phyloP scores from a whole-genome alignment of 2,113 vertebrate species.

The Labeo catla region DNA sequence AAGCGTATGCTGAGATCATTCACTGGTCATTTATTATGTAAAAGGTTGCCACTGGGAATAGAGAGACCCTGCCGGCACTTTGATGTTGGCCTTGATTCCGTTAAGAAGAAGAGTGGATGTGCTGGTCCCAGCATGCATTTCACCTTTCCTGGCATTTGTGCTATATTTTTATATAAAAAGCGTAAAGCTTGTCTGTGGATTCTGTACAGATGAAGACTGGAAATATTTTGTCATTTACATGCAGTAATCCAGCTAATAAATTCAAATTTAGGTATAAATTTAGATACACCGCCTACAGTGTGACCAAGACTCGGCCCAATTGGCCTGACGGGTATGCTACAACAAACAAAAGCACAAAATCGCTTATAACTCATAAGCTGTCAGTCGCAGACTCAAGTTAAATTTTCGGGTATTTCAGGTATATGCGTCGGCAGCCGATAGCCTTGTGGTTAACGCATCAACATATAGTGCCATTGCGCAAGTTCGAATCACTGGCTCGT shows the following conservation, averaged over 20 bases:
- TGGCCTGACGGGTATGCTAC: too few relatives aligned
- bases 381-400: too few relatives aligned
- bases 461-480: too few relatives aligned
- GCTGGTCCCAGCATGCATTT: conserved; percentile 44
- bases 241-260: not conserved
- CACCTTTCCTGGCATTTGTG: conserved; percentile 26
- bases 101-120: not conserved
- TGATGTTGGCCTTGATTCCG: conserved; percentile 36
- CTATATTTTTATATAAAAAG: not conserved
- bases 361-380: too few relatives aligned
- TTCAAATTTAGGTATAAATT: not conserved
- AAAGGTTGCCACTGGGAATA: conserved; percentile 41
- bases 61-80: conserved; percentile 26
- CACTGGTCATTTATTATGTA: conserved; percentile 46
- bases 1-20: conserved; percentile 19
- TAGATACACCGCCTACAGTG: too few relatives aligned
- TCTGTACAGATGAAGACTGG: not conserved
- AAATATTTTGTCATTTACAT: not conserved
- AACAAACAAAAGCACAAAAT: too few relatives aligned
- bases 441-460: too few relatives aligned
- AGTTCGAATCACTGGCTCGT: too few relatives aligned
- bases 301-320: too few relatives aligned
- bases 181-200: not conserved
- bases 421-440: too few relatives aligned
- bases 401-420: too few relatives aligned